Percentiles rank a stretch among this genome's conserved stretches.
Conservation (phyloP, 2,113 vertebrate species). For the Chaetorhynchus papuensis region DNA sequence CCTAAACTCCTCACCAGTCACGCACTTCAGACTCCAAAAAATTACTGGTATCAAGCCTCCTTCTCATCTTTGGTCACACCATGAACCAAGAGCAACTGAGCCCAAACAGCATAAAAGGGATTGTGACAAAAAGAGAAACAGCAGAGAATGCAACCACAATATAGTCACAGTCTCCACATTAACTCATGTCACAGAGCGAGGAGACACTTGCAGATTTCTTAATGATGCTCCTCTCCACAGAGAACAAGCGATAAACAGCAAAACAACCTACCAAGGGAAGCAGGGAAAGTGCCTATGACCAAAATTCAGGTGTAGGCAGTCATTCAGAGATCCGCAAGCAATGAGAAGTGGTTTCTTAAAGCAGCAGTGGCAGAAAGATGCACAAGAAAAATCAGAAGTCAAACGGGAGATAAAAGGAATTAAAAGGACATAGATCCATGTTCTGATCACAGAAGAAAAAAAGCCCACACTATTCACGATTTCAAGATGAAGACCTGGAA, state of each 20-base stretch:
- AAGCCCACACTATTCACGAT: background rate
- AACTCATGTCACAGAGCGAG: background rate
- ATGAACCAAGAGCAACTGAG: background rate
- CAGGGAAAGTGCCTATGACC: background rate
- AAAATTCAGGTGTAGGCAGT: accelerated
- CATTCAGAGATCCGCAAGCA: background rate
- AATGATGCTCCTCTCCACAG: background rate
- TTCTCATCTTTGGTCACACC: background rate
- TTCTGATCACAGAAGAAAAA: background rate
- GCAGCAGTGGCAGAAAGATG: background rate
- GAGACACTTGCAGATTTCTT: background rate
- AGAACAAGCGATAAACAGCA: background rate
- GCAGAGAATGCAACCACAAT: background rate
- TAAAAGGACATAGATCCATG: background rate
- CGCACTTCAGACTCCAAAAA: accelerated
- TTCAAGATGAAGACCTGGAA: background rate
- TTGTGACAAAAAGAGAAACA: background rate
- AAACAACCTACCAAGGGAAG: accelerated
- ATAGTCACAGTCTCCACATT: background rate
- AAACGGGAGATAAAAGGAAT: background rate
- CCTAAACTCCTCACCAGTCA: background rate
- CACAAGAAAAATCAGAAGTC: background rate
- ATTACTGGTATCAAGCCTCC: background rate
- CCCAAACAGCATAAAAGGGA: accelerated
- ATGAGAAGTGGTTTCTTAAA: background rate